Evolutionary conservation across 2,888 invertebrate species (phyloP), one percentile per base, ranked within the genome.

Genomic region (Cephus nigrinus): DNA sequence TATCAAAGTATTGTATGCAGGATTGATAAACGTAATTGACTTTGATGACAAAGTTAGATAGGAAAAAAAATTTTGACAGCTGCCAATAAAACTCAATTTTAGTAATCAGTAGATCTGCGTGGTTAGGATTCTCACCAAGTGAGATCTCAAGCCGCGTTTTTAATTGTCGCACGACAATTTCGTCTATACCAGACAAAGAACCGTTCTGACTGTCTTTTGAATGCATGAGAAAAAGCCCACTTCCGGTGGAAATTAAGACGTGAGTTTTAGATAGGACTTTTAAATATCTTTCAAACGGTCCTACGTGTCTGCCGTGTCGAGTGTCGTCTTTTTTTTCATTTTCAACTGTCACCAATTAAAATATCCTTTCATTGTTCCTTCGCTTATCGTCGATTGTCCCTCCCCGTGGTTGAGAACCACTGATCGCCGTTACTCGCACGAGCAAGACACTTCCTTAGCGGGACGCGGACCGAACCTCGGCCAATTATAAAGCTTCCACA

Each of bases 371-470:
- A 9, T 15, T 55, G 9, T 9, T 55, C 0, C 9, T 23, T 9
- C 9, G 23, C 23, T 55, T 2, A 9, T 23, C 23, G 0, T 1
- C n/a, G 69, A 40, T 32, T 15, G 3, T 9, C 30, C 11, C 32
- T 35, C 40, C 71, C 12, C 9, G 0, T 71, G 33, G 12, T 23
- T 74, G 74, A 35, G 74, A 32, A 35, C 5, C 74, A 30, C 74
- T 74, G 74, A 35, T 32, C 12, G n/a, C 74, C 74, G 74, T 74
- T 74, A 74, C 35, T 30, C 36, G 33, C 74, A 30, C 74, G 35
- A 74, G 74, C 32, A 74, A 35, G 74, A 74, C 74, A 74, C 74
- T 74, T 74, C 74, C 74, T 74, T 74, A 74, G 30, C 35, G 74
- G 36, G 74, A 35, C 15, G 71, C 71, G 33, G 23, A 71, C 71